These are phyloP conservation scores for Hymenochirus boettgeri DNA, from an alignment of 2,113 vertebrate species.

Conservation along the genomic window DNA sequence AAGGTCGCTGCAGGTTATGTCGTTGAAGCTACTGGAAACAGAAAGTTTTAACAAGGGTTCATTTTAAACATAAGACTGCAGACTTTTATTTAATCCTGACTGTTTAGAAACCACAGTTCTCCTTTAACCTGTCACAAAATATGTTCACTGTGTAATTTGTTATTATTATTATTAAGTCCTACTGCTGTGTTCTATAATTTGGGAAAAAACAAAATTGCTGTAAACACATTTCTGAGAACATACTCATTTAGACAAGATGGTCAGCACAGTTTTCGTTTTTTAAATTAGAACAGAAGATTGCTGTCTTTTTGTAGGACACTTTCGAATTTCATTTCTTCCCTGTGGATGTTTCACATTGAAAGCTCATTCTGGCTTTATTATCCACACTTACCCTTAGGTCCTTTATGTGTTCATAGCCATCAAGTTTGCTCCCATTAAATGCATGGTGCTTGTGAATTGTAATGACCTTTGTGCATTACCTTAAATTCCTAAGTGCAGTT, in stretches of 20 bases:
- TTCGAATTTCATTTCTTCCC: slow-evolving; percentile 3
- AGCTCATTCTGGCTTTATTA: slow-evolving; percentile 1
- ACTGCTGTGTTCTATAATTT: too few relatives aligned
- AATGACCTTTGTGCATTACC: slow-evolving; percentile 7
- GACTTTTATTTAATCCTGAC: too few relatives aligned
- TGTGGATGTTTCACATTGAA: slow-evolving; percentile 6
- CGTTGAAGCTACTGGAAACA: too few relatives aligned
- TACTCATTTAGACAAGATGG: not conserved
- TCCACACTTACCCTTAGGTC: slow-evolving; percentile 4
- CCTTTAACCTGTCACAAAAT: too few relatives aligned
- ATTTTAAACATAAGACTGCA: too few relatives aligned
- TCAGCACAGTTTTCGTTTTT: not conserved
- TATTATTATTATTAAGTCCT: too few relatives aligned
- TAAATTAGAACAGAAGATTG: not conserved
- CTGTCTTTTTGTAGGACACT: not conserved
- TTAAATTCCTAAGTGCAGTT: slow-evolving; percentile 4
- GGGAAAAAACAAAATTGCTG: too few relatives aligned
- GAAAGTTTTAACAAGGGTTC: too few relatives aligned
- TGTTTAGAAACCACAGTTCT: too few relatives aligned
- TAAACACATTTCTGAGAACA: too few relatives aligned
- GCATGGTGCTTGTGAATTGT: slow-evolving; percentile 2
- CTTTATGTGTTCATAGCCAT: slow-evolving; percentile 1
- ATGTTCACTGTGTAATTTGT: too few relatives aligned
- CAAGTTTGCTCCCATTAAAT: not conserved
- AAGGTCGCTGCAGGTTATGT: too few relatives aligned